Evolutionary conservation across 2,113 vertebrate genomes (phyloP).

Genomic region (Leuciscus idus): DNA sequence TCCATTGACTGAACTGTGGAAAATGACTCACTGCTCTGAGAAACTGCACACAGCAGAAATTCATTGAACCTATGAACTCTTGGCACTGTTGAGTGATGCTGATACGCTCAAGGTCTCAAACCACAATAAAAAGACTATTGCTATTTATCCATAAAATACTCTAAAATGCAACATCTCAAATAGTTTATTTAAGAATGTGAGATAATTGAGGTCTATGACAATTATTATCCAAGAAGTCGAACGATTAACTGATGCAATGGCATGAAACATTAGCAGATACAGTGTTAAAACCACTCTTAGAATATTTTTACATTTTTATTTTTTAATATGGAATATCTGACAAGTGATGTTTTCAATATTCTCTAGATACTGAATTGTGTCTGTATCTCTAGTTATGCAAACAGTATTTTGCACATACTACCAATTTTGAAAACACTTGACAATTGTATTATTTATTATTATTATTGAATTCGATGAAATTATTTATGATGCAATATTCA

Average conservation of each 20-base stretch:
- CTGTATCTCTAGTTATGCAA: background rate
- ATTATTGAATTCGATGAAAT: background rate
- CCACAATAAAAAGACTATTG: conserved; percentile 14
- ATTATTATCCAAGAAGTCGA: conserved; percentile 1
- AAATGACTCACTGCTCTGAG: conserved; percentile 60
- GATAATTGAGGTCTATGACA: conserved; percentile 19
- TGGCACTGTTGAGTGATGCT: conserved; percentile 12
- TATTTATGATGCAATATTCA: background rate
- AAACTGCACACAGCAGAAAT: conserved; percentile 35
- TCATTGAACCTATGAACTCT: conserved; percentile 20
- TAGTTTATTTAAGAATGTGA: background rate
- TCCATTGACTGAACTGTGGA: conserved; percentile 59
- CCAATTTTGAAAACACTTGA: background rate
- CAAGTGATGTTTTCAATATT: background rate
- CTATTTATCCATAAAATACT: conserved; percentile 21
- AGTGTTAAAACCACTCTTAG: background rate
- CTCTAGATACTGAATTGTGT: background rate
- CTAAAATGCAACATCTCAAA: background rate
- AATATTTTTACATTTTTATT: background rate
- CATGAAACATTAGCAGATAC: background rate
- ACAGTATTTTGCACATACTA: background rate
- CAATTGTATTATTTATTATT: too few relatives aligned
- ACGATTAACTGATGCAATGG: background rate
- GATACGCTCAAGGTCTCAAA: conserved; percentile 19
- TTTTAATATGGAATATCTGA: background rate